Evolutionary conservation across 2,888 invertebrate genomes (phyloP), one percentile per base, ranked within the genome.

Genomic region (Sarcophaga variegata): DNA sequence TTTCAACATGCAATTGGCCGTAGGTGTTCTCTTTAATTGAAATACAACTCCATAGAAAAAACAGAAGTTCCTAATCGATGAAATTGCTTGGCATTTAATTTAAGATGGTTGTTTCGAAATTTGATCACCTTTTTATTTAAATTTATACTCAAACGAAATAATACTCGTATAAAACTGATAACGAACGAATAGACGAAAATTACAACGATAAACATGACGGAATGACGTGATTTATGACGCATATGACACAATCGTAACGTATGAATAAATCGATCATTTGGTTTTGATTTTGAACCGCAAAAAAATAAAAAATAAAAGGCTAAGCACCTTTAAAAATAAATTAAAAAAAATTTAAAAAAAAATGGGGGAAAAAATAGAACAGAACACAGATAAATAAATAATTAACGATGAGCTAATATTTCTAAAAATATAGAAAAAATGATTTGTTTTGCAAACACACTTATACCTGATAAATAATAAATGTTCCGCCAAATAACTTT

Each of bases 191-290:
- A 81, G 60, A 54, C 27, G 74, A 72, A 81, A 64, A 81, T 81
- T 67, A 81, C 45, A 81, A 25, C 20, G 45, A 70, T 11, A 69
- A 81, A 63, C 63, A 81, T 81, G 20, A 63, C 63, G 17, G 22
- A 20, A 63, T 81, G 69, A 81, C 75, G 81, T 81, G 67, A 69
- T 37, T 75, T 70, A 69, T 75, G 69, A 81, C 69, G 75, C 75
- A 75, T 70, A 69, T 75, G 75, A 69, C 75, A 81, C 75, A 54
- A 62, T 49, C n/a, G 14, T 37, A 62, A 47, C 25, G 37, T 64
- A 45, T 74, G 67, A 69, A 62, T 59, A 22, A 22, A 77, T 59
- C 5, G 14, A 47, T n/a, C 37, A 22, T n/a, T 14, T 14, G 3
- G 4, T 20, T 4, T 3, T 37, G 47, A 12, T 37, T 67, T 70